Percentiles rank a stretch among this genome's conserved stretches.
phyloP scores from a whole-genome alignment of 2,113 vertebrate genomes.

The Paedocypris sp. region DNA sequence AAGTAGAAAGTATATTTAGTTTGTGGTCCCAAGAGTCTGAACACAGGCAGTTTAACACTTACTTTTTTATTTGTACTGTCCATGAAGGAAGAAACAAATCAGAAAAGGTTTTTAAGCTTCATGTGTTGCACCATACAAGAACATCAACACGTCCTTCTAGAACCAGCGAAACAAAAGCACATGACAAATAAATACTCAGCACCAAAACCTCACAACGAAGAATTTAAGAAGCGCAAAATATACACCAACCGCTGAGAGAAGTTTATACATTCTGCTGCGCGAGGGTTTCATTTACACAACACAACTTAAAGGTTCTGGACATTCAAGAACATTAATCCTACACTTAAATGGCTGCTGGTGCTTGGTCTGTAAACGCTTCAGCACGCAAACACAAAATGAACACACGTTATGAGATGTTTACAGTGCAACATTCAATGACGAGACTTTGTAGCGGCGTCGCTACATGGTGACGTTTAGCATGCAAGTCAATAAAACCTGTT shows the following conservation, averaged over 20 bases:
- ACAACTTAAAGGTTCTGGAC: not conserved
- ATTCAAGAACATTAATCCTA: constrained; percentile 14
- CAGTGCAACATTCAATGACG: too few species aligned
- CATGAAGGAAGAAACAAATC: constrained; percentile 7
- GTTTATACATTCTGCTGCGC: constrained; percentile 14
- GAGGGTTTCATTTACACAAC: not conserved
- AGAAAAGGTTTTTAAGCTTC: constrained; percentile 16
- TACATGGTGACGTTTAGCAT: too few species aligned
- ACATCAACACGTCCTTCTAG: not conserved
- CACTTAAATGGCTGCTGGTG: constrained; percentile 33
- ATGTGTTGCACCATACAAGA: constrained; percentile 3
- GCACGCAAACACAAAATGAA: not conserved
- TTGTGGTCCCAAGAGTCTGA: too few species aligned
- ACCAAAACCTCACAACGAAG: not conserved
- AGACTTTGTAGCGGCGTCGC: too few species aligned
- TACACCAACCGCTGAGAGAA: not conserved
- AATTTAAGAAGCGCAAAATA: not conserved
- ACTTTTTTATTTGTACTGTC: constrained; percentile 24
- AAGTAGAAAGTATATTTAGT: too few species aligned
- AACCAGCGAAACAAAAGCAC: constrained; percentile 4
- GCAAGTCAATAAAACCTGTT: too few species aligned
- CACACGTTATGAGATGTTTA: too few species aligned
- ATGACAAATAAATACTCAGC: constrained; percentile 1
- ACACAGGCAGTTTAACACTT: too few species aligned
- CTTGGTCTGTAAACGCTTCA: constrained; percentile 5